Base-by-base conservation (phyloP, 2,888 invertebrate genomes). In the Oligia latruncula region DNA sequence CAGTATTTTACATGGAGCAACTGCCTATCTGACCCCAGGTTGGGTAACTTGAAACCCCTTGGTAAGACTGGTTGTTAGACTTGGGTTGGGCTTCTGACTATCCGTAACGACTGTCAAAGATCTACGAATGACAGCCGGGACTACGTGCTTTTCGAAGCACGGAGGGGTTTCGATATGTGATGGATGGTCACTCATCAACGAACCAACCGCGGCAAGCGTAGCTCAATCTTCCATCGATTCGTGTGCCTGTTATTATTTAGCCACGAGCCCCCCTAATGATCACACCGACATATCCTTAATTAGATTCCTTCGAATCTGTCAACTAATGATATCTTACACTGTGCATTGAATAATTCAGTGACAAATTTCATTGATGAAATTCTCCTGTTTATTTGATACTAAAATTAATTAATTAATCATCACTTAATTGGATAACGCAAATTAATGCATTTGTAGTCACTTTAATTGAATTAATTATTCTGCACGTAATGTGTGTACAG, bases 381-480 rank as follows among this genome's bases (percentile, higher is more conserved):
- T 77, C 66, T 40, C 62, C 70, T 82, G 87, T 89, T 92, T 91
- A 92, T 86, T 87, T 92, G 90, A 90, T 88, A 86, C 84, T 89
- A 78, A 91, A 92, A 93, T 93, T 91, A 90, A 40, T 40, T 40
- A 40, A 40, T 40, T 40, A 92, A 93, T 93, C 90, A 91, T 90
- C 88, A 88, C 81, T 87, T 92, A 92, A 91, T 92, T 91, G 90
- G 86, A 90, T 90, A 86, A 90, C 88, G 88, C 82, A 91, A 93
- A 93, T 92, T 91, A 90, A 92, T 94, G 93, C 92, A 91, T 92
- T 93, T 91, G 89, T 85, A 89, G 80, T 75, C 81, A 89, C 89
- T 84, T 90, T 92, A 91, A 94, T 94, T 93, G 87, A 91, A 90
- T 92, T 91, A 92, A 93, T 93, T 91, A 91, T 87, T 82, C 73